These are phyloP conservation scores for Drosophila robusta DNA, from an alignment of 2,888 invertebrate genomes.

Conservation along the genomic window DNA sequence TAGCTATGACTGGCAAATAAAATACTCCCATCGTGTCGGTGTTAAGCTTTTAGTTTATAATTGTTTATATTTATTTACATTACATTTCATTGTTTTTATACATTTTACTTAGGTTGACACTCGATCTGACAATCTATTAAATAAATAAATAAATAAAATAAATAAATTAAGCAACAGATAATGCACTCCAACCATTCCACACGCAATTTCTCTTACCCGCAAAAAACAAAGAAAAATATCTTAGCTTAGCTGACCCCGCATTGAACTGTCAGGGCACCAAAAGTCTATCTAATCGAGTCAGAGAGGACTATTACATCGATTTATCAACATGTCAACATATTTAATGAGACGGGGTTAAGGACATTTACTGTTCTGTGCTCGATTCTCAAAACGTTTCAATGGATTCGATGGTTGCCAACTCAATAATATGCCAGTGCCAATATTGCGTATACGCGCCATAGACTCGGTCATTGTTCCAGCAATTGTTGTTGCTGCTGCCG, in stretches of 20 bases:
- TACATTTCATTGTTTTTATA: no score
- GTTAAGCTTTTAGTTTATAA: no score
- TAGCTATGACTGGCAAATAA: no score
- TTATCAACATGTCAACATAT: slow-evolving; percentile 81
- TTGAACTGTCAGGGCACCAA: slow-evolving; percentile 1
- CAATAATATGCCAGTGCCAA: slow-evolving; percentile 72
- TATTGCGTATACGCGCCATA: slow-evolving; percentile 72
- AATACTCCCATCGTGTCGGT: no score
- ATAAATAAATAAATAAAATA: no score
- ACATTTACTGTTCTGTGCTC: slow-evolving; percentile 49
- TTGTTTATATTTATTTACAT: no score
- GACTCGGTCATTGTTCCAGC: slow-evolving; percentile 56
- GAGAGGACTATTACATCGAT: slow-evolving; percentile 66
- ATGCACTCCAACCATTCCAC: no score
- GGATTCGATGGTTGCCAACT: slow-evolving; percentile 51
- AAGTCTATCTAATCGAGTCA: slow-evolving; percentile 35
- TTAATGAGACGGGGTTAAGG: slow-evolving; percentile 75
- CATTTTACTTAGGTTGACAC: no score
- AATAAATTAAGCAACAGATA: no score
- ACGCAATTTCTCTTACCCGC: no score
- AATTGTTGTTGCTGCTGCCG: slow-evolving; percentile 16
- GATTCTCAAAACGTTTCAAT: slow-evolving; percentile 28
- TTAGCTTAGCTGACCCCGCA: slow-evolving; percentile 16
- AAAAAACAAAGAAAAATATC: slow-evolving; percentile 7
- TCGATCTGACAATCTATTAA: no score